Conservation (phyloP, 2,113 vertebrate species). For the Antigone vipio region DNA sequence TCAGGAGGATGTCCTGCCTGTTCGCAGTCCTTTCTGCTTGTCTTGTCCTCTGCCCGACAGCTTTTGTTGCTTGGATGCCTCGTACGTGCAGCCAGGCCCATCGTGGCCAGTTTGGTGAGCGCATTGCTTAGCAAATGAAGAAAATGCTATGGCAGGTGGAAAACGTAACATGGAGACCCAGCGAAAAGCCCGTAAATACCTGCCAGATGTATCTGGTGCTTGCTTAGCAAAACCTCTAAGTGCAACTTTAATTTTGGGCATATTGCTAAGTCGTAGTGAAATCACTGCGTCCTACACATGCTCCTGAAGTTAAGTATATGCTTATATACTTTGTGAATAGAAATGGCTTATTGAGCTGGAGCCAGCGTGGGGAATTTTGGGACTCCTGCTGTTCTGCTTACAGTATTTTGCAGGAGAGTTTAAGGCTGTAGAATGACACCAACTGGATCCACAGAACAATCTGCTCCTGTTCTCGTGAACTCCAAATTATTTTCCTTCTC, state of each 20-base stretch:
- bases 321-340: constrained; percentile 14
- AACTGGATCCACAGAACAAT: constrained; percentile 56
- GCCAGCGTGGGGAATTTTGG: not conserved
- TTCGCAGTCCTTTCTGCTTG: not conserved
- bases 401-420: constrained; percentile 44
- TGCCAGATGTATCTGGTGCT: not conserved
- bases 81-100: not conserved
- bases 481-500: constrained; percentile 62
- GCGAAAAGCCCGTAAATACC: not conserved
- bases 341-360: constrained; percentile 19
- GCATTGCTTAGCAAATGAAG: not conserved
- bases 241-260: not conserved
- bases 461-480: constrained; percentile 52
- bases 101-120: not conserved
- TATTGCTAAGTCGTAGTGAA: not conserved
- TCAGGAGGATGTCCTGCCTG: not conserved
- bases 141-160: not conserved
- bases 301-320: not conserved
- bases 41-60: not conserved
- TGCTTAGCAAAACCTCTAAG: not conserved
- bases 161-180: not conserved
- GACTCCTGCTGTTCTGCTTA: constrained; percentile 44
- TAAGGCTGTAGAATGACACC: constrained; percentile 53
- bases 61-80: not conserved
- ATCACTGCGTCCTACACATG: not conserved